Conservation (phyloP, 2,888 invertebrate genomes). For the Coenonympha glycerion region DNA sequence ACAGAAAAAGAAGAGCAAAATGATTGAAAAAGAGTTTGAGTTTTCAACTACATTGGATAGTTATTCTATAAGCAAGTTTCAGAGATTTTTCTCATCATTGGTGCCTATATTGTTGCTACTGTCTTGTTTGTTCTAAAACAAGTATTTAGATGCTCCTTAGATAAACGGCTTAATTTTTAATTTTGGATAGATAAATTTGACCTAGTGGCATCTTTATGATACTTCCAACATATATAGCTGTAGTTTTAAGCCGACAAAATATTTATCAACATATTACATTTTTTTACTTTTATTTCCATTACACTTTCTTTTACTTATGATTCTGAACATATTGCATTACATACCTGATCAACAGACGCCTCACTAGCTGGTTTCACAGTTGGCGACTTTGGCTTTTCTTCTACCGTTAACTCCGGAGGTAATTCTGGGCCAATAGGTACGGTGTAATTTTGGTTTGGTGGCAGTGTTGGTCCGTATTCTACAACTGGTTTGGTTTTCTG, state of each 20-base stretch:
- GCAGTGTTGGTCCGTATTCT: conserved; percentile 57
- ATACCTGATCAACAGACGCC: not conserved
- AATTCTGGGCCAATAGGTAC: conserved; percentile 63
- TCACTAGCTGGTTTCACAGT: conserved; percentile 14
- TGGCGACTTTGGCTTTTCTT: conserved; percentile 33
- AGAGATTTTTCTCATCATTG: conserved; percentile 53
- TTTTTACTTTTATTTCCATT: too few species aligned
- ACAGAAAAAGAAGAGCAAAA: not conserved
- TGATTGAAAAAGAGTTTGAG: not conserved
- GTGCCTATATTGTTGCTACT: too few species aligned
- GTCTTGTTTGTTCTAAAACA: too few species aligned
- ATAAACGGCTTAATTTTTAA: too few species aligned
- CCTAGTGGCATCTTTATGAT: too few species aligned
- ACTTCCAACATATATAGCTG: too few species aligned
- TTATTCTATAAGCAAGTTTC: conserved; percentile 46
- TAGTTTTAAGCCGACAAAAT: too few species aligned
- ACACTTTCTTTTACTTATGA: too few species aligned
- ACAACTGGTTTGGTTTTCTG: conserved; percentile 42
- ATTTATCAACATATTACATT: too few species aligned
- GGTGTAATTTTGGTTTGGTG: conserved; percentile 51
- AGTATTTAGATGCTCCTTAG: too few species aligned
- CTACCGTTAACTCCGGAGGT: conserved; percentile 39
- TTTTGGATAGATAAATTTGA: too few species aligned
- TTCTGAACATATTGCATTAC: not conserved
- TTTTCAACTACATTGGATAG: conserved; percentile 30